A percentile compares a stretch with the other conserved stretches of the same genome.
phyloP scores from a whole-genome alignment of 1,140 invertebrate species.

The Myzus persicae region DNA sequence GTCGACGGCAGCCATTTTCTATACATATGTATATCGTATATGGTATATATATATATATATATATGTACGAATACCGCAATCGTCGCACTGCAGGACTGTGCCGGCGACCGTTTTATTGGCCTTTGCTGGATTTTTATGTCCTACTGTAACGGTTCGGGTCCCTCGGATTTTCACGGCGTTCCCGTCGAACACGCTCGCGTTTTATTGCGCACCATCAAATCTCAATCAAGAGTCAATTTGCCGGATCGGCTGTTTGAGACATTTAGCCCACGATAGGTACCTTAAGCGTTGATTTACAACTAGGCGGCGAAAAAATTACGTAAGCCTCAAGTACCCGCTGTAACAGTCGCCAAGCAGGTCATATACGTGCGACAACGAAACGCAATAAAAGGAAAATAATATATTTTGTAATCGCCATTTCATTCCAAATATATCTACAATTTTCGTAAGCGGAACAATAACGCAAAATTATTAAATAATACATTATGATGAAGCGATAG shows the following conservation, averaged over 20 bases:
- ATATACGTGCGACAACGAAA: background rate
- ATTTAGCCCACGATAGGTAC: background rate
- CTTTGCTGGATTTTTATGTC: slow-evolving; percentile 36
- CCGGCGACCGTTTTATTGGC: slow-evolving; percentile 26
- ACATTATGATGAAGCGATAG: background rate
- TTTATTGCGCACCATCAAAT: slow-evolving; percentile 47
- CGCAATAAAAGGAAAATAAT: background rate
- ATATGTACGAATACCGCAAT: background rate
- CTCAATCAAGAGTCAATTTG: slow-evolving; percentile 48
- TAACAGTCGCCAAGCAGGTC: background rate
- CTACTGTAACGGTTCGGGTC: slow-evolving; percentile 11
- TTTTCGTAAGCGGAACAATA: background rate
- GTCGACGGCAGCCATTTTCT: background rate
- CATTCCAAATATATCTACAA: background rate
- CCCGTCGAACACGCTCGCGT: slow-evolving; percentile 5
- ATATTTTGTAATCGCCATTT: background rate
- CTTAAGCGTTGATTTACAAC: slow-evolving; percentile 13
- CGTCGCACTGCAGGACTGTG: background rate
- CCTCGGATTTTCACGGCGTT: slow-evolving; percentile 6
- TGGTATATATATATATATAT: background rate
- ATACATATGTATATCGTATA: background rate
- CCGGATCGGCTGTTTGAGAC: slow-evolving; percentile 29
- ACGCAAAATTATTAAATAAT: background rate
- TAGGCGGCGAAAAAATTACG: background rate
- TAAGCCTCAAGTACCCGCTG: background rate